Conservation (phyloP, 2,888 invertebrate species). For the Galerucella calmariensis region DNA sequence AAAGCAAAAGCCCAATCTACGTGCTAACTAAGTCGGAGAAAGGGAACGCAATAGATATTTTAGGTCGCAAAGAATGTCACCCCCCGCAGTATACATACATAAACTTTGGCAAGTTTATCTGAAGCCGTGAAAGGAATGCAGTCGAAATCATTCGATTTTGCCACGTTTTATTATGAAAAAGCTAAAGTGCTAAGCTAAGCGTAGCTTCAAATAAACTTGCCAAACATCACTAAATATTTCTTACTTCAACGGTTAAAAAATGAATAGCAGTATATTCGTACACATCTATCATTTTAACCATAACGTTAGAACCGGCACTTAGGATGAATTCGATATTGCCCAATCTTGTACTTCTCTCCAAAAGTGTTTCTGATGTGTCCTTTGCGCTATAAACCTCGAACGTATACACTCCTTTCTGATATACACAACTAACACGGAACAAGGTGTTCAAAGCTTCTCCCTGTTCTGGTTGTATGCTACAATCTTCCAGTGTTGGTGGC, state of each 20-base stretch:
- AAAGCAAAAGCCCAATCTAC: no score
- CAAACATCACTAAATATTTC: not conserved
- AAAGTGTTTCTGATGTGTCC: constrained; percentile 31
- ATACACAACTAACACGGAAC: constrained; percentile 32
- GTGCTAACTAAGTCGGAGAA: no score
- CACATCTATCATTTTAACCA: constrained; percentile 39
- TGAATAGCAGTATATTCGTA: constrained; percentile 28
- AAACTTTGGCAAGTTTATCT: no score
- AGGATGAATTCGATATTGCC: constrained; percentile 29
- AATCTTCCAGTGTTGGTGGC: constrained; percentile 27
- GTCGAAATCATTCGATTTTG: no score
- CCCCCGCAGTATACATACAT: not conserved
- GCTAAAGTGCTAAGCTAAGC: no score
- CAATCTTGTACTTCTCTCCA: constrained; percentile 26
- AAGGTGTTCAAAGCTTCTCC: constrained; percentile 37
- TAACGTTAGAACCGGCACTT: constrained; percentile 23
- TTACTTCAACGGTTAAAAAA: constrained; percentile 28
- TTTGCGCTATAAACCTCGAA: constrained; percentile 38
- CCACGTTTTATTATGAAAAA: no score
- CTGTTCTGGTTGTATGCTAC: constrained; percentile 25
- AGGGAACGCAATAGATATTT: no score
- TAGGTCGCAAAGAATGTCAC: not conserved
- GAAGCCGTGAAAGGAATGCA: no score
- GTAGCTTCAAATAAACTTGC: no score
- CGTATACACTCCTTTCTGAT: constrained; percentile 23